phyloP scores from a whole-genome alignment of 2,797 vertebrate genomes.

The Neosalanx taihuensis region DNA sequence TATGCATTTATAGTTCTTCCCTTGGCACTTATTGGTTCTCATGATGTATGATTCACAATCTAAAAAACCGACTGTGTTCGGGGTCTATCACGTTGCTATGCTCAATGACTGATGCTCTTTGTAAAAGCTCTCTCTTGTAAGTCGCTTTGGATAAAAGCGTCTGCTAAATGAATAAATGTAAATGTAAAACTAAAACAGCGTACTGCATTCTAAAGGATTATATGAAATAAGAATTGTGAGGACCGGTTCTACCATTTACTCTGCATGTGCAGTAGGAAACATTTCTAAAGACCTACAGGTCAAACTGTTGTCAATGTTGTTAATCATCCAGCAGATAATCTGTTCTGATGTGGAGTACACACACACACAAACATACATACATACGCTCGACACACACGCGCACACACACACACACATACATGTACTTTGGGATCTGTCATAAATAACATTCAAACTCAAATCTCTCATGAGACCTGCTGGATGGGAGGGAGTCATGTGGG shows the following conservation, averaged over 20 bases:
- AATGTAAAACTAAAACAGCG: too few species aligned
- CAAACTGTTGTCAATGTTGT: not conserved
- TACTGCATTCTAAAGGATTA: not conserved
- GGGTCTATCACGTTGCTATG: too few species aligned
- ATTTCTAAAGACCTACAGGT: conserved; percentile 32
- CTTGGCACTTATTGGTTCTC: too few species aligned
- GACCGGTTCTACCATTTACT: conserved; percentile 17
- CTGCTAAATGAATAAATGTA: too few species aligned
- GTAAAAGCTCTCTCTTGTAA: too few species aligned
- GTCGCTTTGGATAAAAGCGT: too few species aligned
- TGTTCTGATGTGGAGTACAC: conserved; percentile 1
- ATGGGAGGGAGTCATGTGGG: too few species aligned
- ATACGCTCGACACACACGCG: conserved; percentile 11
- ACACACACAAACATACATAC: conserved; percentile 5
- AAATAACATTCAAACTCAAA: not conserved
- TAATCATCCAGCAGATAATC: too few species aligned
- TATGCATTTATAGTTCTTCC: too few species aligned
- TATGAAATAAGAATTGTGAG: conserved; percentile 1
- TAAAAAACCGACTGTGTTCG: too few species aligned
- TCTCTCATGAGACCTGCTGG: not conserved
- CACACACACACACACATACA: not conserved
- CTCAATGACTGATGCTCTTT: too few species aligned
- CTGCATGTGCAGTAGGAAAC: conserved; percentile 9
- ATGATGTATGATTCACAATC: too few species aligned
- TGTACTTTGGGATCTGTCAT: not conserved